Evolutionary conservation across 1,140 invertebrate species (phyloP), one percentile per base, ranked within the genome.

Genomic region (Phymorhynchus buccinoides): DNA sequence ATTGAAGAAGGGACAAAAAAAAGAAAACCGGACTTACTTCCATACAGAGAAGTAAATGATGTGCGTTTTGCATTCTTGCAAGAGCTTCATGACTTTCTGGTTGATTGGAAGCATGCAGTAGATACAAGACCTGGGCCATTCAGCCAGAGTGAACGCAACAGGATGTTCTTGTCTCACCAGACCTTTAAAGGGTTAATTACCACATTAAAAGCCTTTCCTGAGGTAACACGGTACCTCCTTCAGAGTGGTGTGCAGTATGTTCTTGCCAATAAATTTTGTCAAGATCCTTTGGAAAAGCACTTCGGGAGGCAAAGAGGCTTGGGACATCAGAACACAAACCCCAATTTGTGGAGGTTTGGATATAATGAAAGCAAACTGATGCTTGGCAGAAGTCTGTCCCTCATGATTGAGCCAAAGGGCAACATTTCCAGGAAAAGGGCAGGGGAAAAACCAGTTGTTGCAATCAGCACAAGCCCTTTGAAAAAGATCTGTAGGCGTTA

Each of bases 191-290:
- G 71, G 4, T 2, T 73, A 3, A 3, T 14, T 3, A 73, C 27
- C 14, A 73, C 71, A 9, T 7, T 48, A 3, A 56, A n/a, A 18
- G 32, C 80, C 3, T 56, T 81, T 52, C 22, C 16, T n/a, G 37
- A 75, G 37, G 80, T 68, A 32, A 56, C 44, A 2, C 68, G 22
- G 39, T 75, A 75, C 35, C 68, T 83, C 6, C 22, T 52, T 0
- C 9, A 39, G 9, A 73, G 80, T 73, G 78, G 85, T 32, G 85
- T 86, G 16, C 42, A 30, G 32, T 86, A 48, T 44, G 39, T 86
- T 2, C n/a, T 86, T 27, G 84, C 73, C 44, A 81, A 84, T n/a
- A 52, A 18, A 22, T 86, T 79, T 44, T 79, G 37, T 27, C 77
- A 79, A 42, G 77, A 79, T 44, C 77, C 77, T 0, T 41, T 79